Percentiles rank a stretch among this genome's conserved stretches.
Conservation (phyloP, 2,888 invertebrate genomes). For the Ormyrus thymus region DNA sequence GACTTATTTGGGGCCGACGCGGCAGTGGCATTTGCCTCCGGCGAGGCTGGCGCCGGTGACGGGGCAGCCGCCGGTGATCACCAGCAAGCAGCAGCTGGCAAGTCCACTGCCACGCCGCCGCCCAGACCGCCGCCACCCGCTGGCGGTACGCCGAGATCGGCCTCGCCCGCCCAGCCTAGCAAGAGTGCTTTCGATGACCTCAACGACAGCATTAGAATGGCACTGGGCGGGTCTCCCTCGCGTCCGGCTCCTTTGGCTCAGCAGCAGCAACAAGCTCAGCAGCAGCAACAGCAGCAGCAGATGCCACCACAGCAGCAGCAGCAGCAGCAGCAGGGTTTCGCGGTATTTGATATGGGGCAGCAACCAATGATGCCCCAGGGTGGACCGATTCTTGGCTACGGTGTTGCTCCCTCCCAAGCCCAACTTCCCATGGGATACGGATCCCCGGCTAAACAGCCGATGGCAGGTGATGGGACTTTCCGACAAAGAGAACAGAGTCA, state of each 20-base stretch:
- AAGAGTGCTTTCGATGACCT: conserved; percentile 83
- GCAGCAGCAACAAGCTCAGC: conserved; percentile 61
- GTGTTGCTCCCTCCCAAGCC: conserved; percentile 68
- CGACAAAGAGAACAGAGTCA: conserved; percentile 56
- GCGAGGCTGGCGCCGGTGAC: conserved; percentile 59
- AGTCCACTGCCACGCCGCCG: conserved; percentile 73
- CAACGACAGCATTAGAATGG: conserved; percentile 82
- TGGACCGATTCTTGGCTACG: conserved; percentile 65
- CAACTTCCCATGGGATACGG: conserved; percentile 73
- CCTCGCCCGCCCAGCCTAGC: conserved; percentile 73
- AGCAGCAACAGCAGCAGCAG: conserved; percentile 55
- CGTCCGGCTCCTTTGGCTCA: conserved; percentile 68
- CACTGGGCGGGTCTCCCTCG: conserved; percentile 80
- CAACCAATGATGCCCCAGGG: conserved; percentile 61
- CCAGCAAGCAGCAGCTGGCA: conserved; percentile 54
- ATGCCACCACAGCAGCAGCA: conserved; percentile 63
- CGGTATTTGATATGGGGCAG: conserved; percentile 66
- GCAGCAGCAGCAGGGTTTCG: conserved; percentile 64
- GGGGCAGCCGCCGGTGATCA: conserved; percentile 64
- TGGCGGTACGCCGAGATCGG: conserved; percentile 69
- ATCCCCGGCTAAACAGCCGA: conserved; percentile 76
- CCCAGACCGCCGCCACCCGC: conserved; percentile 74
- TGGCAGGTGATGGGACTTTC: conserved; percentile 75
- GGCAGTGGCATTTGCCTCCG: conserved; percentile 65
- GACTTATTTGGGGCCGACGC: conserved; percentile 72